Percentiles rank a stretch among this genome's conserved stretches.
These are phyloP conservation scores for Anguilla rostrata DNA, from an alignment of 2,113 vertebrate species.

Conservation along the genomic window DNA sequence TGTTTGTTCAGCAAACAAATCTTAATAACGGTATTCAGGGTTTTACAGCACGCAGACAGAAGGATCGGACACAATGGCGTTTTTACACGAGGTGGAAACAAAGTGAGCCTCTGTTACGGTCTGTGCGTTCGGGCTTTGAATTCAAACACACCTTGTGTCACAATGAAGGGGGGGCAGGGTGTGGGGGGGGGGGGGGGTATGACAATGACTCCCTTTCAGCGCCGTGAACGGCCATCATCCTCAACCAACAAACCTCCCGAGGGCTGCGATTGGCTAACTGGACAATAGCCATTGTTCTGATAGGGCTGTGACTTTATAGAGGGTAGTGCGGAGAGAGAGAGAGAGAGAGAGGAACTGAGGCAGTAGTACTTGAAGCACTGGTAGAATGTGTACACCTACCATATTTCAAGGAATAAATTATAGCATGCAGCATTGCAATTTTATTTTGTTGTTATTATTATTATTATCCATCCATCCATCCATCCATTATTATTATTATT, in stretches of 20 bases:
- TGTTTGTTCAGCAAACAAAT: not conserved
- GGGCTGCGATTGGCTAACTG: constrained; percentile 39
- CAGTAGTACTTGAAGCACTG: not conserved
- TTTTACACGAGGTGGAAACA: constrained; percentile 20
- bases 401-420: not conserved
- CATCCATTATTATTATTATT: not conserved
- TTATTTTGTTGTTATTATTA: not conserved
- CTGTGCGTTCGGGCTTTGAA: not conserved
- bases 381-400: not conserved
- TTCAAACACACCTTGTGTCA: constrained; percentile 51
- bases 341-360: not conserved
- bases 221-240: constrained; percentile 20
- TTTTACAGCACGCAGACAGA: not conserved
- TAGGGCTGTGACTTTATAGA: constrained; percentile 29
- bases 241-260: constrained; percentile 55
- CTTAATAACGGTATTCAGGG: not conserved
- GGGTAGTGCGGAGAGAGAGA: not conserved
- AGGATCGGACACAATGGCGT: not conserved
- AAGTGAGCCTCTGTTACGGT: constrained; percentile 15
- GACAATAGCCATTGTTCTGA: constrained; percentile 62
- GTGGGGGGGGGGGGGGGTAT: not conserved
- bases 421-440: no score
- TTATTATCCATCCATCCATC: not conserved
- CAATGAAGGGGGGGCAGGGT: constrained; percentile 19
- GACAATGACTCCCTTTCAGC: constrained; percentile 57